phyloP scores from a whole-genome alignment of 2,797 vertebrate species.

The Hyperoplus lanceolatus region DNA sequence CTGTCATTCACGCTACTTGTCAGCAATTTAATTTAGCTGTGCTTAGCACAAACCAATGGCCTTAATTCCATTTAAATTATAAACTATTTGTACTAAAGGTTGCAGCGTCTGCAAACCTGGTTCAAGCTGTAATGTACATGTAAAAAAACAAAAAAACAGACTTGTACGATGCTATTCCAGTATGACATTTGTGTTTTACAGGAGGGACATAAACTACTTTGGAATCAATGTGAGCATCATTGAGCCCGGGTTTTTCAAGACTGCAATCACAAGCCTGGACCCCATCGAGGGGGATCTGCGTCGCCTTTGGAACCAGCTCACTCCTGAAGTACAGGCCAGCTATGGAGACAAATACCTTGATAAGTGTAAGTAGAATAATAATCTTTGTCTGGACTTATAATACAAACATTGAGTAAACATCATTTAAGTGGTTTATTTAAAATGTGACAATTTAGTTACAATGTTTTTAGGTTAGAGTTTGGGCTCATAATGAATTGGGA shows the following conservation, averaged over 20 bases:
- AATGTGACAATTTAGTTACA: background rate
- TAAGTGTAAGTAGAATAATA: conserved; percentile 85
- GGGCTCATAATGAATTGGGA: background rate
- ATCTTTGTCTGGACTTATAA: background rate
- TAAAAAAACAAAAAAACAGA: background rate
- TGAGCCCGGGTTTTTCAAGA: conserved; percentile 95
- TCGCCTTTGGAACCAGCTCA: conserved; percentile 90
- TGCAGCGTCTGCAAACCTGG: background rate
- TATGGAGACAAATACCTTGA: conserved; percentile 92
- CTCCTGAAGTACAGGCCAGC: conserved; percentile 86
- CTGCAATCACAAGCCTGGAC: conserved; percentile 88
- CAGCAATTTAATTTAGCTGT: background rate
- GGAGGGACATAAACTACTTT: conserved; percentile 92
- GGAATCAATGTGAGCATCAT: conserved; percentile 93
- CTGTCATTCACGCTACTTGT: background rate
- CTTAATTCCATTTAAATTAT: background rate
- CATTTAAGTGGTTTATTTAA: background rate
- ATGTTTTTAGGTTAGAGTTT: background rate
- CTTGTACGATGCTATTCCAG: background rate
- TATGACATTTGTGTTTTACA: conserved; percentile 62
- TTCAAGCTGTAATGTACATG: background rate
- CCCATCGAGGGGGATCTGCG: conserved; percentile 87
- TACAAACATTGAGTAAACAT: background rate
- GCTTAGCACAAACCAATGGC: background rate
- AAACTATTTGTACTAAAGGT: background rate